Evolutionary conservation across 2,888 invertebrate species (phyloP), one percentile per base, ranked within the genome.

Genomic region (Rotaria socialis): DNA sequence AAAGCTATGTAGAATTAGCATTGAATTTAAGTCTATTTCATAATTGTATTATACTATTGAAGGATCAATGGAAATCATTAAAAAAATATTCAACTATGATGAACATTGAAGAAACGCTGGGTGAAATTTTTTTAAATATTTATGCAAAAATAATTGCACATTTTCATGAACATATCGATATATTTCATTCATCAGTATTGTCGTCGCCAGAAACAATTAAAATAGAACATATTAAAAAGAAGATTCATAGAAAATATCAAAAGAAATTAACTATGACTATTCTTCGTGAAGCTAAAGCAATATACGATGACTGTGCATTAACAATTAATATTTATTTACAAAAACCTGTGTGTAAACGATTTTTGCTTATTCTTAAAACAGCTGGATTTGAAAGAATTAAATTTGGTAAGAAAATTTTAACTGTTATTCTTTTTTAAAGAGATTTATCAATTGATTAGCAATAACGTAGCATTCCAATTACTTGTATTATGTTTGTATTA

Each of bases 61-160:
- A 80, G 47, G 80, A 80, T n/a, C 80, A 80, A 80, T 80, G 80
- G 80, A 80, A 80, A 80, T 80, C 22, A n/a, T 47, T 80, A 35
- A 80, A 80, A 80, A 80, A 80, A 80, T 80, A 80, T 80, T 7
- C 47, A n/a, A 80, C 80, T 11, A 47, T 80, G 43, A 47, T 80
- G 47, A 80, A 80, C n/a, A 47, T 47, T 14, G 80, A 80, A 80
- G 80, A 80, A n/a, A n/a, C 14, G 10, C 10, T 80, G 24, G 80
- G 47, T 80, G 80, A 80, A 80, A 80, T n/a, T 47, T 80, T 80
- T 47, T 11, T 80, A 10, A 80, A 80, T 80, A 47, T 80, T 4
- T 43, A 47, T 24, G 47, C 80, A 47, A 43, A 43, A 11, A n/a
- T 80, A 8, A 80, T 80, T 19, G 4, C 22, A 24, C 43, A 47